Conservation (phyloP, 2,888 invertebrate genomes). For the Alentia gelatinosa region DNA sequence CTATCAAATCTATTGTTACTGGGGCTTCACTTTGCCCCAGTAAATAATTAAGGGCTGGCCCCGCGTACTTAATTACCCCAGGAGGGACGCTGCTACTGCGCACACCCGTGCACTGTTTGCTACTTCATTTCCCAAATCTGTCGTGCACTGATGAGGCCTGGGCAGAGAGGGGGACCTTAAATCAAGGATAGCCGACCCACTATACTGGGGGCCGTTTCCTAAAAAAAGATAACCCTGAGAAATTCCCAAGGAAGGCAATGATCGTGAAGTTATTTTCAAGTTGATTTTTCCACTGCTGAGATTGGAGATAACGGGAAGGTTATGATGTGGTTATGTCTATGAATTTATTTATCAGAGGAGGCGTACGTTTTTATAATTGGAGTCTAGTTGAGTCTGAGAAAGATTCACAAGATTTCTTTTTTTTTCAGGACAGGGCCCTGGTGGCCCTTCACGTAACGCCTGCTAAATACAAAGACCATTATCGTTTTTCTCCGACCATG, state of each 20-base stretch:
- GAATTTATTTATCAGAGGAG: too few species aligned
- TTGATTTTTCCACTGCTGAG: too few species aligned
- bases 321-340: too few species aligned
- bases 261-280: too few species aligned
- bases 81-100: neutral
- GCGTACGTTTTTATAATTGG: too few species aligned
- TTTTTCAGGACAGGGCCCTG: too few species aligned
- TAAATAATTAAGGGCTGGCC: slow-evolving; percentile 28
- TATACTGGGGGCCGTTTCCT: too few species aligned
- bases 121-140: slow-evolving; percentile 53
- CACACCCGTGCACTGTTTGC: neutral
- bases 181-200: neutral
- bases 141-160: neutral
- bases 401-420: too few species aligned
- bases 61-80: slow-evolving; percentile 10
- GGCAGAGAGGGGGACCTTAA: neutral
- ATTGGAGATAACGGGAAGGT: too few species aligned
- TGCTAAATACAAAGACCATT: slow-evolving; percentile 21
- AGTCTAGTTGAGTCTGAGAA: too few species aligned
- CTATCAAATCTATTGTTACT: slow-evolving; percentile 32
- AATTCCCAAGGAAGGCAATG: too few species aligned
- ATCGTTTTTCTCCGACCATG: slow-evolving; percentile 5
- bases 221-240: too few species aligned
- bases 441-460: neutral
- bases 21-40: slow-evolving; percentile 39